Conservation (phyloP, 2,797 vertebrate species). For the Tokudaia muenninki region DNA sequence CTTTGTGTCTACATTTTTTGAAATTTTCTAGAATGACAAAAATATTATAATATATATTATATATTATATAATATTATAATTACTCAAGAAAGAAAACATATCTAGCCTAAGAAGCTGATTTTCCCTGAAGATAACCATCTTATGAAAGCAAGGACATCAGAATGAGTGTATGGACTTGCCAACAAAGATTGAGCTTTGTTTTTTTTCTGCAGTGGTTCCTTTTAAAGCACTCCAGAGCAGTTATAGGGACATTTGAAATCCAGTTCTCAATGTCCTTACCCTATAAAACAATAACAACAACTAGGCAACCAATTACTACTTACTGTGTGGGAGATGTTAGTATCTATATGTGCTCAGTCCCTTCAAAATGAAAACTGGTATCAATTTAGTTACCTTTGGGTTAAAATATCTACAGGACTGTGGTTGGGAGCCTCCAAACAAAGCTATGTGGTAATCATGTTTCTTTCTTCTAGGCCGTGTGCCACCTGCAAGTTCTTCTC, state of each 20-base stretch:
- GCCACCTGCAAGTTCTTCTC: slow-evolving; percentile 96
- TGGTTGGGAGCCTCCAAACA: slow-evolving; percentile 98
- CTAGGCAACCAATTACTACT: not conserved
- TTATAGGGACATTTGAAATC: slow-evolving; percentile 14
- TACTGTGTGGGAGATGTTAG: not conserved
- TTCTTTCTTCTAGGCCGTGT: slow-evolving; percentile 97
- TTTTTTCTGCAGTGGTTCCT: slow-evolving; percentile 20
- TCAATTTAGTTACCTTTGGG: slow-evolving; percentile 93
- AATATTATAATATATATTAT: slow-evolving; percentile 19
- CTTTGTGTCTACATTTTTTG: slow-evolving; percentile 53
- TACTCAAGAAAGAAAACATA: slow-evolving; percentile 14
- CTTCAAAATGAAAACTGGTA: slow-evolving; percentile 70
- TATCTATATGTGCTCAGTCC: not conserved
- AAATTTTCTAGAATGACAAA: slow-evolving; percentile 60
- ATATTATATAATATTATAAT: not conserved
- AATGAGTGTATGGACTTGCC: not conserved
- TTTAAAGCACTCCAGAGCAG: not conserved
- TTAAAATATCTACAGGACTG: slow-evolving; percentile 99
- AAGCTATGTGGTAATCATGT: slow-evolving; percentile 96
- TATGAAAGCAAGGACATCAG: slow-evolving; percentile 15
- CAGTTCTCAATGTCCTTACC: slow-evolving; percentile 51
- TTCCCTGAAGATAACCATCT: slow-evolving; percentile 1
- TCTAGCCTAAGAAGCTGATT: not conserved
- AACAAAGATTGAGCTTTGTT: not conserved
- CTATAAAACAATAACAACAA: slow-evolving; percentile 28